Evolutionary conservation across 2,113 vertebrate genomes (phyloP).

Genomic region (Gadus chalcogrammus): DNA sequence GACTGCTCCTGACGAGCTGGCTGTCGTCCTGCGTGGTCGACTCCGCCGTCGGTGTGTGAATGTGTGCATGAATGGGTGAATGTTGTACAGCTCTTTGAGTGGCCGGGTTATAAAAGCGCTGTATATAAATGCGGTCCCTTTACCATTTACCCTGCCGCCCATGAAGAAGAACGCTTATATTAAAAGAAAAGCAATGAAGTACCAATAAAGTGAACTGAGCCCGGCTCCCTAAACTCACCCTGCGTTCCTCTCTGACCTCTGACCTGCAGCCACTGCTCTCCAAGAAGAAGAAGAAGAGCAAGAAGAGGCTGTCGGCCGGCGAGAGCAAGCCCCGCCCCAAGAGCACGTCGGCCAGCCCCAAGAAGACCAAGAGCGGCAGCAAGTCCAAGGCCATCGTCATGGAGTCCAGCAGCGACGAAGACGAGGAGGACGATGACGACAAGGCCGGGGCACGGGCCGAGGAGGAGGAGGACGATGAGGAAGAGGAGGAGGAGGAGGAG

Average conservation of each 20-base stretch:
- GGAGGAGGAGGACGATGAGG: slow-evolving; percentile 72
- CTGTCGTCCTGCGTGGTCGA: background rate
- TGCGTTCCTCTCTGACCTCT: background rate
- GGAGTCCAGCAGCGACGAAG: slow-evolving; percentile 92
- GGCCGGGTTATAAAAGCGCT: no score
- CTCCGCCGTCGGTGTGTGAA: no score
- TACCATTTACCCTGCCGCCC: no score
- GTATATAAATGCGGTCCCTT: no score
- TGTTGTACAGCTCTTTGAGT: no score
- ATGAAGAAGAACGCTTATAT: no score
- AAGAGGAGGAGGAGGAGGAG: slow-evolving; percentile 71
- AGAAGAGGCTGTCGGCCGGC: slow-evolving; percentile 52
- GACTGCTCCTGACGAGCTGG: background rate
- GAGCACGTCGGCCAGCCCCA: slow-evolving; percentile 74
- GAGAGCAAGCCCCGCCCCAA: slow-evolving; percentile 79
- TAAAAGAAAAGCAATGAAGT: no score
- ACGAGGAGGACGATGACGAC: slow-evolving; percentile 74
- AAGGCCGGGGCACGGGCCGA: slow-evolving; percentile 20
- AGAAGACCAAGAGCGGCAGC: slow-evolving; percentile 76
- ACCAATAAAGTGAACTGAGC: no score
- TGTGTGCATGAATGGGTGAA: no score
- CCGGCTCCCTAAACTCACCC: no score
- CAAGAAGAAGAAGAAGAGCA: slow-evolving; percentile 70
- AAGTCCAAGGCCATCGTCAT: slow-evolving; percentile 92
- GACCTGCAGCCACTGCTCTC: slow-evolving; percentile 53